Percentiles rank a stretch among this genome's conserved stretches.
phyloP scores from a whole-genome alignment of 2,888 invertebrate species.

The Xestia ashworthii region DNA sequence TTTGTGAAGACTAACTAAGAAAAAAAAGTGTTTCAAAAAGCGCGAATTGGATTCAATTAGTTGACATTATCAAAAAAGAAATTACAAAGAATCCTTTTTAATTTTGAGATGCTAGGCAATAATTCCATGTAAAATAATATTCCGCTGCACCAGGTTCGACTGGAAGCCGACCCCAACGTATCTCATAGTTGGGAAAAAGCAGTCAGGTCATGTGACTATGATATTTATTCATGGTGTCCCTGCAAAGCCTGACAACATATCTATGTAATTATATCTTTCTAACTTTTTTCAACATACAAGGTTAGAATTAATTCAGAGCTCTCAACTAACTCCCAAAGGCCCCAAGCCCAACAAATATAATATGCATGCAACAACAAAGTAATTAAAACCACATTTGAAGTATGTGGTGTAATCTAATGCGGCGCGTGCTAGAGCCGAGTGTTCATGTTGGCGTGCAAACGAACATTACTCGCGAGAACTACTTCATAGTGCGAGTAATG shows the following conservation, averaged over 20 bases:
- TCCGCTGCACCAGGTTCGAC: not conserved
- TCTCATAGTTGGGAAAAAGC: not conserved
- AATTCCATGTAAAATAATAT: not conserved
- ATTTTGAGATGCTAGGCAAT: no score
- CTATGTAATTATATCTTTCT: not conserved
- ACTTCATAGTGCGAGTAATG: conserved; percentile 13
- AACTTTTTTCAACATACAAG: not conserved
- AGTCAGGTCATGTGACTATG: not conserved
- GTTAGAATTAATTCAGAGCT: not conserved
- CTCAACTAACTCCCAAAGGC: not conserved
- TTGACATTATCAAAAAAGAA: no score
- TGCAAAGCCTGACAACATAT: not conserved
- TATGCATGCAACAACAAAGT: conserved; percentile 29
- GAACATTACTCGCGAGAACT: conserved; percentile 14
- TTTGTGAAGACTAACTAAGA: no score
- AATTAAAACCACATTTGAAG: conserved; percentile 56
- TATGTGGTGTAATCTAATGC: conserved; percentile 44
- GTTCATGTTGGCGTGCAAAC: conserved; percentile 36
- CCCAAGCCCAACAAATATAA: conserved; percentile 13
- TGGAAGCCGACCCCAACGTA: not conserved
- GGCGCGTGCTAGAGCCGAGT: conserved; percentile 15
- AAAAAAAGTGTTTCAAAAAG: no score
- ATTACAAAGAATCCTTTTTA: no score
- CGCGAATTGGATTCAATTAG: no score
- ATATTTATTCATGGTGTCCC: not conserved